Evolutionary conservation across 2,797 vertebrate genomes (phyloP).

Genomic region (Syngnathus rostellatus): DNA sequence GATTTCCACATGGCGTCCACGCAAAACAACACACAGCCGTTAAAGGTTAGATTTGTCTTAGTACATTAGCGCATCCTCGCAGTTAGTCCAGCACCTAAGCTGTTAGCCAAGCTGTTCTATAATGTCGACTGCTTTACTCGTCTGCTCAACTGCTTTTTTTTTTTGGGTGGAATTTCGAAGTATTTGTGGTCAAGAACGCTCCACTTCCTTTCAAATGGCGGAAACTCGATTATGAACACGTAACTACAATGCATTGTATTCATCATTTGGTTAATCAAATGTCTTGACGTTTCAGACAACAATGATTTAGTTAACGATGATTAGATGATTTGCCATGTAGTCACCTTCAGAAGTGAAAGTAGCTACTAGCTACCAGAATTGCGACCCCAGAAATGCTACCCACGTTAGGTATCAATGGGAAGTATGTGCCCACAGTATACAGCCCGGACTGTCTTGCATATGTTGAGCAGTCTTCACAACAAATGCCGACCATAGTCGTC

Average conservation of each 20-base stretch:
- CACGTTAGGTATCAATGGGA: not conserved
- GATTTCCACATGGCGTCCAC: not conserved
- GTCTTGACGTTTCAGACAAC: not conserved
- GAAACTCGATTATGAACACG: too few species aligned
- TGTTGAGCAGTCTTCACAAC: not conserved
- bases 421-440: not conserved
- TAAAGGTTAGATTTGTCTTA: not conserved
- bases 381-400: not conserved
- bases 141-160: not conserved
- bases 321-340: not conserved
- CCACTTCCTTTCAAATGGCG: not conserved
- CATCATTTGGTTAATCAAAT: not conserved
- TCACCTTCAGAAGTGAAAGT: not conserved
- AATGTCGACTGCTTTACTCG: conserved; percentile 2
- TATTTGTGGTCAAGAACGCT: not conserved
- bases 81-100: not conserved
- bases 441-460: not conserved
- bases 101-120: conserved; percentile 9
- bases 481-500: not conserved
- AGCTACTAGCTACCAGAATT: not conserved
- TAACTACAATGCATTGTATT: not conserved
- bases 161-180: not conserved
- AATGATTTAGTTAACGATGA: not conserved
- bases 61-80: not conserved
- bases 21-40: not conserved